Evolutionary conservation across 2,888 invertebrate species (phyloP), one percentile per base, ranked within the genome.

Genomic region (Vesta saturnalis): DNA sequence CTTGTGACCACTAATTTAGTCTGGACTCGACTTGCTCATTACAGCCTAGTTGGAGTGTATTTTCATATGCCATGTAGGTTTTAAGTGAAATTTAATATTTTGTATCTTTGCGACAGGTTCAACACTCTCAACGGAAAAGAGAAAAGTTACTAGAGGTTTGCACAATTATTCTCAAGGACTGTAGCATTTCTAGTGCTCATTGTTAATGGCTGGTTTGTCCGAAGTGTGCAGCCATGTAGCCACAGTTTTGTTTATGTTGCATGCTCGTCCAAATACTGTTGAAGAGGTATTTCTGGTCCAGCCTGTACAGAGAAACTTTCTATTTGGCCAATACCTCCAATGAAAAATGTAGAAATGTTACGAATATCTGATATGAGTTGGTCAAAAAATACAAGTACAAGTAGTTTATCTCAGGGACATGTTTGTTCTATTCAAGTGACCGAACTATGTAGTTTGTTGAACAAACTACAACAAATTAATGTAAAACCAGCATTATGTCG

Each of bases 151-250:
- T 60, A n/a, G 22, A 49, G 6, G 49, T 60, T 1, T 47, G 49
- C 4, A 23, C 6, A 18, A 60, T 60, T n/a, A 47, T 58, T 18
- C 14, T 43, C 1, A 19, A 23, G 10, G 52, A 60, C 23, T 23
- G 52, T 8, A 60, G 60, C 47, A 15, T 60, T 30, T 52, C 52
- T 39, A 60, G 52, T 30, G 60, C 39, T 35, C 60, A 60, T 39
- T 60, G 49, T 39, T 23, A 23, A 12, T 52, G 60, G 60, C 52
- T 30, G 52, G 52, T 5, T n/a, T 35, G 1, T 47, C 49, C 2
- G 60, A 49, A 35, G n/a, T n/a, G n/a, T n/a, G n/a, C n/a, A n/a
- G 52, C 14, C 30, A 60, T 39, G 52, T 60, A 30, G 52, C 35
- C n/a, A 23, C 60, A 18, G 35, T 60, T n/a, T 39, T 60, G 12